These are phyloP conservation scores for Olivierus martensii DNA, from an alignment of 1,140 invertebrate species.

Conservation along the genomic window DNA sequence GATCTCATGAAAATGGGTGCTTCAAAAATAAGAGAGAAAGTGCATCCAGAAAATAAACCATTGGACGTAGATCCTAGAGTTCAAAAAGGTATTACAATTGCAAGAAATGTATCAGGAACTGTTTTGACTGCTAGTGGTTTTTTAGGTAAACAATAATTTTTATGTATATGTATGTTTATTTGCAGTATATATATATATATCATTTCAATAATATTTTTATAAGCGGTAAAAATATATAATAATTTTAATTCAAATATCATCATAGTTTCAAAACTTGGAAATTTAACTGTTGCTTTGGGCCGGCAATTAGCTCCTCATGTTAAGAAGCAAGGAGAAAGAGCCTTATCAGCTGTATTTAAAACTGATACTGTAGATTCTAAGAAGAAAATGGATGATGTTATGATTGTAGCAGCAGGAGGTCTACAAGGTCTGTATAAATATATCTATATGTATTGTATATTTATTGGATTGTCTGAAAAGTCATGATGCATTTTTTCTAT, in stretches of 20 bases:
- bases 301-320: constrained; percentile 48
- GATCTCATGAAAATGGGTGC: constrained; percentile 43
- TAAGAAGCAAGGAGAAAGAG: constrained; percentile 41
- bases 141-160: constrained; percentile 7
- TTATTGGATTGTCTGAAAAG: too few species aligned
- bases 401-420: constrained; percentile 50
- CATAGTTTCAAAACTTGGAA: constrained; percentile 43
- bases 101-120: constrained; percentile 42
- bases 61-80: constrained; percentile 33
- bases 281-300: constrained; percentile 45
- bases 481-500: too few species aligned
- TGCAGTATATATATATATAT: not conserved
- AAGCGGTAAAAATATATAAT: not conserved
- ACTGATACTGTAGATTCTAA: constrained; percentile 38
- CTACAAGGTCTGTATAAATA: constrained; percentile 34
- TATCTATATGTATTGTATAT: too few species aligned
- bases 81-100: constrained; percentile 42
- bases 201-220: not conserved
- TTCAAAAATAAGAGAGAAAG: constrained; percentile 41
- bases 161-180: too few species aligned
- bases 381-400: constrained; percentile 41
- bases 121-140: constrained; percentile 45
- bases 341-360: constrained; percentile 39
- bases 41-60: constrained; percentile 34
- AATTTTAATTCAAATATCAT: not conserved